Percentiles rank a stretch among this genome's conserved stretches.
phyloP scores from a whole-genome alignment of 2,888 invertebrate species.

The Sycophila texana region DNA sequence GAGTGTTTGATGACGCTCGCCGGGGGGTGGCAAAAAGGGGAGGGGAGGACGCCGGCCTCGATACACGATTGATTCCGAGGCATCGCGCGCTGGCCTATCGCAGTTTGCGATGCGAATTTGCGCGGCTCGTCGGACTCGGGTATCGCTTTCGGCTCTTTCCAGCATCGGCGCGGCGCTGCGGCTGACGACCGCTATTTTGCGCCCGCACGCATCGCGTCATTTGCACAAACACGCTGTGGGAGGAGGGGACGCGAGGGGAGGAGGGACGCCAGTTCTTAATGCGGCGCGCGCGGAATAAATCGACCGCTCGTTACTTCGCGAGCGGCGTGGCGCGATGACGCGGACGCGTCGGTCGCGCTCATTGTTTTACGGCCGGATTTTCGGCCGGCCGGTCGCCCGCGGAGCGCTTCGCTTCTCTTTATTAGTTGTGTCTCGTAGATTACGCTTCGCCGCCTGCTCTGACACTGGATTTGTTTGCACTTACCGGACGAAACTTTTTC shows the following conservation, averaged over 20 bases:
- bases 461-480: not conserved
- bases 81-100: conserved; percentile 32
- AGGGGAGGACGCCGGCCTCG: not conserved
- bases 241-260: not conserved
- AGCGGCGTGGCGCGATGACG: not conserved
- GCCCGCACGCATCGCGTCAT: conserved; percentile 28
- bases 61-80: conserved; percentile 48
- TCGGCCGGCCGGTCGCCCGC: not conserved
- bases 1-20: not conserved
- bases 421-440: not conserved
- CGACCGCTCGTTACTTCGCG: conserved; percentile 10
- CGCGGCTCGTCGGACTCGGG: not conserved
- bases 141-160: conserved; percentile 8
- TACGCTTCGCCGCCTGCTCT: not conserved
- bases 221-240: conserved; percentile 8
- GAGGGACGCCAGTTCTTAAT: conserved; percentile 2
- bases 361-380: conserved; percentile 10
- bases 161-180: not conserved
- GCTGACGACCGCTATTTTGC: conserved; percentile 42
- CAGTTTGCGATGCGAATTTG: conserved; percentile 45
- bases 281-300: conserved; percentile 19
- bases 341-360: not conserved
- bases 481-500: no score
- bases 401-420: not conserved
- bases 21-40: not conserved